Percentiles rank a stretch among this genome's conserved stretches.
phyloP scores from a whole-genome alignment of 2,888 invertebrate genomes.

The Polydrusus tereticollis region DNA sequence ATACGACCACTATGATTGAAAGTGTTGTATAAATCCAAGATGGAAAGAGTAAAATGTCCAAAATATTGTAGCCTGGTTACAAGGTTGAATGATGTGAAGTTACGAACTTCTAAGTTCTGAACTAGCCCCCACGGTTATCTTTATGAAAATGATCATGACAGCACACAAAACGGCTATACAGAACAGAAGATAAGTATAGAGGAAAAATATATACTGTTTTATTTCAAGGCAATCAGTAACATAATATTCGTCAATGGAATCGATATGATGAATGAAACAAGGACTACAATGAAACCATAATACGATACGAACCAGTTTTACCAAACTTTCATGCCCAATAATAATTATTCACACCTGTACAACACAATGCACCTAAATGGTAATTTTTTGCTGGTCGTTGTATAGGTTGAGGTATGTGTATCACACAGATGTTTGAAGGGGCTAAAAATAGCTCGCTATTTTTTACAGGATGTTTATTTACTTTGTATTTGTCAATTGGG shows the following conservation, averaged over 20 bases:
- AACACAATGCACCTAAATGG: constrained; percentile 19
- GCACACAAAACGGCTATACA: too few relatives aligned
- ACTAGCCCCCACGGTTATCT: too few relatives aligned
- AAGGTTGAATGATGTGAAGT: too few relatives aligned
- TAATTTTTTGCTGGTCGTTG: constrained; percentile 11
- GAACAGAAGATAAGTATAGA: too few relatives aligned
- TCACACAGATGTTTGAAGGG: background rate
- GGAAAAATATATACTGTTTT: too few relatives aligned
- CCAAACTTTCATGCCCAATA: constrained; percentile 40
- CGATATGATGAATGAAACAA: constrained; percentile 35
- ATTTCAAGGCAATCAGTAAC: constrained; percentile 29
- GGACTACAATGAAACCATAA: constrained; percentile 36
- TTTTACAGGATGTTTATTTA: background rate
- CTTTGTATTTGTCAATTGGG: too few relatives aligned
- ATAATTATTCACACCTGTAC: constrained; percentile 25
- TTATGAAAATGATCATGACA: too few relatives aligned
- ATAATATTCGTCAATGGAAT: constrained; percentile 27
- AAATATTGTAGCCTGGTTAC: too few relatives aligned
- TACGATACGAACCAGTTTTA: constrained; percentile 29
- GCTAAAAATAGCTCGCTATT: background rate
- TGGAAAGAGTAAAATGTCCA: too few relatives aligned
- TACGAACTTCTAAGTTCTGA: too few relatives aligned
- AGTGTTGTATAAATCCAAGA: too few relatives aligned
- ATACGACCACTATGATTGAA: too few relatives aligned
- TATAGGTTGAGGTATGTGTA: background rate